phyloP scores from a whole-genome alignment of 2,797 vertebrate species.

The Erpetoichthys calabaricus region DNA sequence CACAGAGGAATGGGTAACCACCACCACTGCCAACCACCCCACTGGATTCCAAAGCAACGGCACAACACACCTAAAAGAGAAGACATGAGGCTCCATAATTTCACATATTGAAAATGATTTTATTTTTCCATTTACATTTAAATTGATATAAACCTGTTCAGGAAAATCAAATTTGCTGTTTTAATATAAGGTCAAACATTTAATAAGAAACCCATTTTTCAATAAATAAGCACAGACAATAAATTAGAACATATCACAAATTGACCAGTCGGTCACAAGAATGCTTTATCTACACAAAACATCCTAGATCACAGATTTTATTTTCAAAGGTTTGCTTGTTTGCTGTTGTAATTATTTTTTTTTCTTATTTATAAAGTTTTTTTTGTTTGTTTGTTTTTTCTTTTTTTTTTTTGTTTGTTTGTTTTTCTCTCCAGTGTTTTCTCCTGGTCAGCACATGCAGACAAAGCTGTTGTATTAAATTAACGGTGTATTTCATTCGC shows the following conservation, averaged over 20 bases:
- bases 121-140: conserved; percentile 90
- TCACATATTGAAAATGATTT: conserved; percentile 87
- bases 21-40: no score
- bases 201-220: conserved; percentile 78
- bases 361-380: conserved; percentile 48
- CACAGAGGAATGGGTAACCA: no score
- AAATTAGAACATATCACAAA: conserved; percentile 87
- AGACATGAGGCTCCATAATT: conserved; percentile 35
- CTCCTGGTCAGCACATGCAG: conserved; percentile 80
- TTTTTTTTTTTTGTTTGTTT: conserved; percentile 53
- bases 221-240: conserved; percentile 90
- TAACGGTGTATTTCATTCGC: conserved; percentile 27
- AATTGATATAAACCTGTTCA: conserved; percentile 80
- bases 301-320: conserved; percentile 80
- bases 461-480: conserved; percentile 40
- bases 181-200: conserved; percentile 80
- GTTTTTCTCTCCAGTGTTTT: conserved; percentile 54
- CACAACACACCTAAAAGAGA: conserved; percentile 11
- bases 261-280: conserved; percentile 88
- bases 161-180: conserved; percentile 75
- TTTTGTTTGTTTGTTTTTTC: conserved; percentile 51
- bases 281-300: conserved; percentile 94
- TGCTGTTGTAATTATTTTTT: conserved; percentile 48
- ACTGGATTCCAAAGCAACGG: no score
- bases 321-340: conserved; percentile 36